Percentiles rank a stretch among this genome's conserved stretches.
phyloP scores from a whole-genome alignment of 2,797 vertebrate genomes.

The Danio albolineatus region DNA sequence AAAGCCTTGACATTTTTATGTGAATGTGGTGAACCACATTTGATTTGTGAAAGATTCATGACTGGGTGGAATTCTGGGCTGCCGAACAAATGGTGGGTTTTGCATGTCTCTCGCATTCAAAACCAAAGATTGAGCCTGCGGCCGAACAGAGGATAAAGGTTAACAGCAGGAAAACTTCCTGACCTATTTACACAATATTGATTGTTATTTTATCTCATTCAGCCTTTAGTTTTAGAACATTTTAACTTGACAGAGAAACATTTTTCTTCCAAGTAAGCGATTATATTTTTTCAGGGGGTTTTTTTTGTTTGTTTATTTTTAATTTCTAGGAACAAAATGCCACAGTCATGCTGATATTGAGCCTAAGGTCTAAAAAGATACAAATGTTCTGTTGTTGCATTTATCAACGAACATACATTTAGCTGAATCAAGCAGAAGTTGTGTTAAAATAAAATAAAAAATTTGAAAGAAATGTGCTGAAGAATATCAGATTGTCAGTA shows the following conservation, averaged over 20 bases:
- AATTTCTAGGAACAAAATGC: too few relatives aligned
- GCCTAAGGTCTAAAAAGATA: too few relatives aligned
- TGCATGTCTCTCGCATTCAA: slow-evolving; percentile 20
- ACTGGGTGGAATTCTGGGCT: slow-evolving; percentile 44
- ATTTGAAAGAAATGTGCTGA: too few relatives aligned
- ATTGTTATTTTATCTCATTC: not conserved
- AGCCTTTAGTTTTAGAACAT: not conserved
- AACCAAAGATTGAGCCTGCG: slow-evolving; percentile 35
- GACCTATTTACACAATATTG: slow-evolving; percentile 6
- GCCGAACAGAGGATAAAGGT: slow-evolving; percentile 26
- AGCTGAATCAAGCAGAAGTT: too few relatives aligned
- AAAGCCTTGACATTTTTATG: slow-evolving; percentile 49
- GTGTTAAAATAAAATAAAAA: too few relatives aligned
- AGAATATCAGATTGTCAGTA: too few relatives aligned
- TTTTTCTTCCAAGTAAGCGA: too few relatives aligned
- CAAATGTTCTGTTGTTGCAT: too few relatives aligned
- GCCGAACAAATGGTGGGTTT: slow-evolving; percentile 24
- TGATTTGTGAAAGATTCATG: slow-evolving; percentile 47
- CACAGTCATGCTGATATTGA: too few relatives aligned
- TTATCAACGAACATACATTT: too few relatives aligned
- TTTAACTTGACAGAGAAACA: not conserved
- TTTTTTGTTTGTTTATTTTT: too few relatives aligned
- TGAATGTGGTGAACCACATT: slow-evolving; percentile 49
- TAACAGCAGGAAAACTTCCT: slow-evolving; percentile 35
- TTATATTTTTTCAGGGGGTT: too few relatives aligned